Conservation (phyloP, 2,797 vertebrate species). For the Microctenopoma stevenorrisi region DNA sequence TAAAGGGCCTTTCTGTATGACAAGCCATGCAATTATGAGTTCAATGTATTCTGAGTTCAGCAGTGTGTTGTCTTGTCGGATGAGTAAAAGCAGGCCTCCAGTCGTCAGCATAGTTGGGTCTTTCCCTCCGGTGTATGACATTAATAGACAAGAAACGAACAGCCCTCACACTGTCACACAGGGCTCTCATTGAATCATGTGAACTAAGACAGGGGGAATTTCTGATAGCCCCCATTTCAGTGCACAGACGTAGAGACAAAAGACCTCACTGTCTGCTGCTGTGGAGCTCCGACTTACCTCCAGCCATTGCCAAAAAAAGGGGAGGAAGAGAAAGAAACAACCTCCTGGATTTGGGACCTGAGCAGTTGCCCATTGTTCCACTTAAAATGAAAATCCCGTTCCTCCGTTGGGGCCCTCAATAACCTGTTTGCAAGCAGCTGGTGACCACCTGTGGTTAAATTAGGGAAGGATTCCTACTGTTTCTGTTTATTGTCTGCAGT, state of each 20-base stretch:
- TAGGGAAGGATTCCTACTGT: slow-evolving; percentile 91
- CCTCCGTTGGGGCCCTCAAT: slow-evolving; percentile 62
- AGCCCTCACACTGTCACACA: slow-evolving; percentile 86
- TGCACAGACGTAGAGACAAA: slow-evolving; percentile 89
- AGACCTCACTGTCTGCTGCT: slow-evolving; percentile 88
- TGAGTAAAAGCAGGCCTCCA: slow-evolving; percentile 79
- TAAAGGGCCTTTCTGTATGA: slow-evolving; percentile 45
- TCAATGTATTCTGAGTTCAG: slow-evolving; percentile 69
- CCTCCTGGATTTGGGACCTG: slow-evolving; percentile 91
- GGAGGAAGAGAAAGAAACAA: slow-evolving; percentile 73
- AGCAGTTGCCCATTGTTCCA: slow-evolving; percentile 80
- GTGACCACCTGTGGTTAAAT: slow-evolving; percentile 97
- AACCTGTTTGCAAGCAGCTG: slow-evolving; percentile 95
- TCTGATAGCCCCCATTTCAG: slow-evolving; percentile 82
- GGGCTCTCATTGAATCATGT: slow-evolving; percentile 90
- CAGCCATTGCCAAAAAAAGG: slow-evolving; percentile 87
- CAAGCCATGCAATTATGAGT: slow-evolving; percentile 68
- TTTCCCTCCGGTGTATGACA: slow-evolving; percentile 72
- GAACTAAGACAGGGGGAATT: slow-evolving; percentile 84
- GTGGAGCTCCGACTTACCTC: slow-evolving; percentile 87
- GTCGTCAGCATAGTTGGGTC: slow-evolving; percentile 64
- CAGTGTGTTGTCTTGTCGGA: slow-evolving; percentile 63
- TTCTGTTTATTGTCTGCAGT: slow-evolving; percentile 84
- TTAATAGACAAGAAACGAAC: slow-evolving; percentile 89
- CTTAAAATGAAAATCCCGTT: slow-evolving; percentile 62